These are phyloP conservation scores for Saccostrea echinata DNA, from an alignment of 1,140 invertebrate species.

Conservation along the genomic window DNA sequence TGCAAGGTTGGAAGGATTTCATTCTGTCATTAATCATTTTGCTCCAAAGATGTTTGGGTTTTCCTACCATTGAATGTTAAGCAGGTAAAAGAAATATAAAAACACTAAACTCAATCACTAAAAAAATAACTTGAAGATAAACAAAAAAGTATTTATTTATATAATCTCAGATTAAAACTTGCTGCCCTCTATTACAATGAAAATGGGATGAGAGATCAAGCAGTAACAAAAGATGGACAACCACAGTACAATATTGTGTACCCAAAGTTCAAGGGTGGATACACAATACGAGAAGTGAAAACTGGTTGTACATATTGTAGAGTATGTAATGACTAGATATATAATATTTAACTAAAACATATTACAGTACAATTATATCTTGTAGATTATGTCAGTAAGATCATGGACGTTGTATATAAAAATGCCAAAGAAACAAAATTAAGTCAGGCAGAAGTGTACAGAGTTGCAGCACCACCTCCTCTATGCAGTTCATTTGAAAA, in stretches of 20 bases:
- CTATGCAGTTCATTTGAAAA: not conserved
- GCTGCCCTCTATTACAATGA: constrained; percentile 56
- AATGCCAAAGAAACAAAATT: not conserved
- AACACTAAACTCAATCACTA: not conserved
- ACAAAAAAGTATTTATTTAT: not conserved
- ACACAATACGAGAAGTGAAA: constrained; percentile 40
- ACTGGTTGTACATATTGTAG: constrained; percentile 34
- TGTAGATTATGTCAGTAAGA: not conserved
- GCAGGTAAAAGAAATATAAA: constrained; percentile 49
- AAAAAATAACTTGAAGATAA: not conserved
- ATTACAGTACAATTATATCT: not conserved
- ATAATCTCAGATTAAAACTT: not conserved
- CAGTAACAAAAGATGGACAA: constrained; percentile 3
- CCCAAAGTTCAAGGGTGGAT: constrained; percentile 35
- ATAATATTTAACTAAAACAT: not conserved
- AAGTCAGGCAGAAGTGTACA: not conserved
- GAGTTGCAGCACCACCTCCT: constrained; percentile 14
- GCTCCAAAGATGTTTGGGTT: constrained; percentile 63
- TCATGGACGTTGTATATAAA: not conserved
- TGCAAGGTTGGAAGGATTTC: too few relatives aligned
- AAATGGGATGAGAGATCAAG: constrained; percentile 38
- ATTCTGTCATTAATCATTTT: constrained; percentile 61
- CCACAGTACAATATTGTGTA: not conserved
- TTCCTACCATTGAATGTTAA: constrained; percentile 56
- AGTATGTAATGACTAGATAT: not conserved